Percentiles rank a stretch among this genome's conserved stretches.
Conservation (phyloP, 1,140 invertebrate genomes). For the Meloidogyne hapla region DNA sequence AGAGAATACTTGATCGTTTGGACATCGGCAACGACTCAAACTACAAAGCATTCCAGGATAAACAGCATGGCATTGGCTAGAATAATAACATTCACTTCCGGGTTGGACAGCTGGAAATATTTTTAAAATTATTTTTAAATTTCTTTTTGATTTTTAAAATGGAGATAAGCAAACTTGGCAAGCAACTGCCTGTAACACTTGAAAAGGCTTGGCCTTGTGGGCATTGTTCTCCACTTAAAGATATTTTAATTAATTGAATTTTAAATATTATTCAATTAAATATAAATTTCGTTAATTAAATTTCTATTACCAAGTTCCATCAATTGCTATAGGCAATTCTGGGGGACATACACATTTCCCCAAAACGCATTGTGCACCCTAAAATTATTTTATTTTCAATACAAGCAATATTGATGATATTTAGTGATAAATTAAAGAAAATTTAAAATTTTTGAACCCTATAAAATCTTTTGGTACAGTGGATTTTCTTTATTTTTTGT, state of each 20-base stretch:
- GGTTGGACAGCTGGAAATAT: slow-evolving; percentile 37
- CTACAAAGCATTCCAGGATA: slow-evolving; percentile 58
- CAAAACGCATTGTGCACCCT: slow-evolving; percentile 53
- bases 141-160: not conserved
- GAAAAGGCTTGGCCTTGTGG: slow-evolving; percentile 50
- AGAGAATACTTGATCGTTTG: slow-evolving; percentile 56
- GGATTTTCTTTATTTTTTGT: too few relatives aligned
- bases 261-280: not conserved
- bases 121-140: not conserved
- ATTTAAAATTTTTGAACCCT: too few relatives aligned
- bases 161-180: slow-evolving; percentile 48
- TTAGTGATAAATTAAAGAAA: too few relatives aligned
- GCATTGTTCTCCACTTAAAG: slow-evolving; percentile 47
- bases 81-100: slow-evolving; percentile 55
- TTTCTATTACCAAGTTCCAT: slow-evolving; percentile 58
- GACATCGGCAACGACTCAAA: slow-evolving; percentile 53
- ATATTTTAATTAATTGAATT: not conserved
- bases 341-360: slow-evolving; percentile 56
- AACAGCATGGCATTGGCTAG: slow-evolving; percentile 61
- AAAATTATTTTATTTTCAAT: not conserved
- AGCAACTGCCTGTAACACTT: slow-evolving; percentile 56
- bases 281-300: too few relatives aligned
- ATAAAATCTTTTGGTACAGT: too few relatives aligned
- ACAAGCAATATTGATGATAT: too few relatives aligned
- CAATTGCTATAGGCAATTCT: slow-evolving; percentile 53